Percentiles rank a stretch among this genome's conserved stretches.
phyloP scores from a whole-genome alignment of 2,888 invertebrate genomes.

The Sarcophaga variegata region DNA sequence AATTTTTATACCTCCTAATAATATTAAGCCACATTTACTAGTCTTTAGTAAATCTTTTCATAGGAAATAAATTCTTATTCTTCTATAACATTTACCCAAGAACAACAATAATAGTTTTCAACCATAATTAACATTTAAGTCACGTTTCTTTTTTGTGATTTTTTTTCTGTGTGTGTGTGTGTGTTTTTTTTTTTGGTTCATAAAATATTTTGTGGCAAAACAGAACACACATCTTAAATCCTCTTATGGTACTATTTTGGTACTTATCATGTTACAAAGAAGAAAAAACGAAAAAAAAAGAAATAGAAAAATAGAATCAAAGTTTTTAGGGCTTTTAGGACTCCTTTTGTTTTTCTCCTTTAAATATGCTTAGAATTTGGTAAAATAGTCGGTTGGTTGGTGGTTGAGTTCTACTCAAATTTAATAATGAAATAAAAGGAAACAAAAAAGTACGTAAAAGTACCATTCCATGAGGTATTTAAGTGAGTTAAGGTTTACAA shows the following conservation, averaged over 20 bases:
- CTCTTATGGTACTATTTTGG: background rate
- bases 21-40: background rate
- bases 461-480: background rate
- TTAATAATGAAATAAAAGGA: background rate
- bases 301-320: background rate
- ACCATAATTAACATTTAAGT: conserved; percentile 52
- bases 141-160: conserved; percentile 48
- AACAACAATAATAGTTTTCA: conserved; percentile 5
- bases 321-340: conserved; percentile 1
- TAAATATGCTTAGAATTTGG: conserved; percentile 13
- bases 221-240: background rate
- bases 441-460: background rate
- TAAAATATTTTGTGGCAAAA: background rate
- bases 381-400: background rate
- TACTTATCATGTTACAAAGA: conserved; percentile 11
- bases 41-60: background rate
- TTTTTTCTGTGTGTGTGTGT: background rate
- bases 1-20: background rate
- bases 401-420: background rate
- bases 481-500: too few relatives aligned
- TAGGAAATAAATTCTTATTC: background rate
- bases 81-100: background rate
- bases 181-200: background rate
- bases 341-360: background rate
- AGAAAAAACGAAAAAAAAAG: background rate